Base-by-base conservation (phyloP, 2,113 vertebrate species). In the Mormyrus iriodes region DNA sequence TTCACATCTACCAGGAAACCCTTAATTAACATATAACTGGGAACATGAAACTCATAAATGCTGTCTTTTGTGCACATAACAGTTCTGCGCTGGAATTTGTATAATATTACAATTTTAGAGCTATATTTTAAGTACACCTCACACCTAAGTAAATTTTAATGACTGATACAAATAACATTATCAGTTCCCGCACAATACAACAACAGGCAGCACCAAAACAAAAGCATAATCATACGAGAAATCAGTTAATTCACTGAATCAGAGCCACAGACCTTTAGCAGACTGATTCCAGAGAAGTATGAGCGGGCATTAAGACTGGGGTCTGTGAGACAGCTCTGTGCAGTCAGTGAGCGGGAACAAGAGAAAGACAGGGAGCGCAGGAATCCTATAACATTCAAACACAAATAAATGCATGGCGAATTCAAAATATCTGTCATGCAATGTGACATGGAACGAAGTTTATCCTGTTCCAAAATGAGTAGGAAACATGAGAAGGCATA, bases 291-390 rank as follows among this genome's bases (percentile, higher is more conserved):
- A 9, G 90, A 91, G 90, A 91, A 93, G 91, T 95, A 96, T 49
- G 93, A 93, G 44, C 3, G 83, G 9, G 94, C 93, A 2, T 82
- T 94, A 48, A 96, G 92, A 76, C 52, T 83, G 46, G 93, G 90
- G 87, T 95, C 94, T 27, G 90, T 89, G 61, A 82, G 90, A 91
- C 96, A 96, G 0, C 93, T 93, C 90, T 91, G 90, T 61, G 91
- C 53, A 5, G 93, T 94, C 89, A 96, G 76, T 42, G 85, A 87
- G 13, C 94, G 95, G 9, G 94, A 90, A 87, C 96, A 96, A 15
- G 93, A 94, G 9, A 91, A 86, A 65, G 94, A 93, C 39, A 48
- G 31, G 8, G 95, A 95, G 76, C 93, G 94, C 90, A 96, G 65
- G 90, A 96, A 96, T 90, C 91, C 96, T 96, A 73, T 90, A 27